Evolutionary conservation across 1,140 invertebrate species (phyloP), one percentile per base, ranked within the genome.

Genomic region (Littorina saxatilis): DNA sequence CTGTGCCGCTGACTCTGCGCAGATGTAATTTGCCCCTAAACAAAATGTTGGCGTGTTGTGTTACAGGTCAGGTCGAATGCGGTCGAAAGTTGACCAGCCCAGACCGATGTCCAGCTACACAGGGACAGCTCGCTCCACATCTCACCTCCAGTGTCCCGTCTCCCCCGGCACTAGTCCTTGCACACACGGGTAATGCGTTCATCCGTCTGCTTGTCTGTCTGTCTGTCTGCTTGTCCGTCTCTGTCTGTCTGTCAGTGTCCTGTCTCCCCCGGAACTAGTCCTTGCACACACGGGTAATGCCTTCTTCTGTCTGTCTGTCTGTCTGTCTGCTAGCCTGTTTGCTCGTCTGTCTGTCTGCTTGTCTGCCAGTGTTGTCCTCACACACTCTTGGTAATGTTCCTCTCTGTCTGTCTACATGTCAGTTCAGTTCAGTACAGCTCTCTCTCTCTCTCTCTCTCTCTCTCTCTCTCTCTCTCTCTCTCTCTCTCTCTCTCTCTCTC

Each of bases 141-240:
- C 74, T 20, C 39, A 76, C 17, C 58, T 74, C 23, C 39, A 40
- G 7, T 32, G 52, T 20, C 29, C 75, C 63, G 58, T 78, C 1
- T 70, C 76, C n/a, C 75, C 82, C 15, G 75, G 82, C 23, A 79
- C 82, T n/a, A 83, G 82, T 50, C 76, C 82, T 17, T 39, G n/a
- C n/a, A 61, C 50, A 47, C 76, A 78, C 43, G 32, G 70, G 70
- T 73, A 39, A 7, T 13, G 9, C 9, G 15, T 9, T 58, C 55
- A 58, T 3, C 55, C n/a, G 9, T 20, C 55, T 13, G 61, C 32
- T n/a, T 63, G 61, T 63, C n/a, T 68, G 63, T 68, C 7, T 68
- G 63, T 68, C 32, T 68, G 63, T 68, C 32, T 68, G 35, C 35
- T 23, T 13, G 11, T 39, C 3, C 7, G 27, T 63, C 27, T 63